Evolutionary conservation across 2,797 vertebrate species (phyloP).

Genomic region (Okamejei kenojei): DNA sequence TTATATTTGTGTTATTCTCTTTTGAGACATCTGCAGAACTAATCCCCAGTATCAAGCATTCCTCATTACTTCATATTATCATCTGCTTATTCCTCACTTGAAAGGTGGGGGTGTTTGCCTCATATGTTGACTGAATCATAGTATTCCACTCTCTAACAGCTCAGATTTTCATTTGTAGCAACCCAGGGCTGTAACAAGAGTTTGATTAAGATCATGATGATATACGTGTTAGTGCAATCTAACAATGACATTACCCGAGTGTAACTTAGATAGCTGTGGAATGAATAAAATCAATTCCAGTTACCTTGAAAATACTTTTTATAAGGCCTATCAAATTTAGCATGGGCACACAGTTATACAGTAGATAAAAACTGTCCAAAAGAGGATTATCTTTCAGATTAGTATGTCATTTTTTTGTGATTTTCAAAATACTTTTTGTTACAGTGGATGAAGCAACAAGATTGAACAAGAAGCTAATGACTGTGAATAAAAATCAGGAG

Average conservation of each 20-base stretch:
- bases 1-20: neutral
- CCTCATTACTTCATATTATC: neutral
- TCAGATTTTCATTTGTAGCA: neutral
- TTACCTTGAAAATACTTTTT: neutral
- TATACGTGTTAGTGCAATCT: neutral
- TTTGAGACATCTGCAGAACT: neutral
- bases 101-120: neutral
- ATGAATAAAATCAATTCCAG: neutral
- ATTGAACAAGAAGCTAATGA: slow-evolving; percentile 69
- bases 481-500: slow-evolving; percentile 69
- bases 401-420: neutral
- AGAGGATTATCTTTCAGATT: neutral
- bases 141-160: neutral
- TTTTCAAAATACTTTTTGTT: slow-evolving; percentile 43
- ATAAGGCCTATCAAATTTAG: neutral
- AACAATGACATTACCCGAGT: neutral
- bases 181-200: neutral
- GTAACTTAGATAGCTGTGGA: neutral
- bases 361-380: neutral
- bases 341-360: neutral
- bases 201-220: neutral
- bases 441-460: slow-evolving; percentile 77
- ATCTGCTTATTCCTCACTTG: neutral
- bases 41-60: neutral
- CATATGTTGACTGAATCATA: neutral